Evolutionary conservation across 1,140 invertebrate species (phyloP), one percentile per base, ranked within the genome.

Genomic region (Vanessa tameamea): DNA sequence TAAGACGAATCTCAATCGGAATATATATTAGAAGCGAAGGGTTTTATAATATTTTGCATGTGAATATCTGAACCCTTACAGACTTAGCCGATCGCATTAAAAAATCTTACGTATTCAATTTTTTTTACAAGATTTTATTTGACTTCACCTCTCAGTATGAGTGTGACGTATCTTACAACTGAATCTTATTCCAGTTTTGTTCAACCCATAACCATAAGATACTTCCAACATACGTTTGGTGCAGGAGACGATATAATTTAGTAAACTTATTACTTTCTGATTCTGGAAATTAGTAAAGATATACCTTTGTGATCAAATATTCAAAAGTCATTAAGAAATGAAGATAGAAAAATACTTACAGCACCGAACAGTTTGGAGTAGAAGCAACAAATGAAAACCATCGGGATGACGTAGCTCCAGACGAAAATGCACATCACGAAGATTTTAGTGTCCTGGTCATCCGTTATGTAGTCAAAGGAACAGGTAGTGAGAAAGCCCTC

Each of bases 401-500:
- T 94, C 0, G 96, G 96, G 13, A 96, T 94, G 65, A 82, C 91
- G 85, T 96, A 97, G 69, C 95, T 94, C 94, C 95, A 96, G 3
- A 94, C 81, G 81, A 96, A 96, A 74, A 96, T 96, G 53, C 92
- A 90, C 0, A 90, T 94, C 0, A 96, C 95, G 83, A 96, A 97
- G 1, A 95, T 93, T 71, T 94, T 94, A 1, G 95, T 96, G 57
- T 95, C 95, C 59, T 94, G 92, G 81, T 96, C 95, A 1, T 96
- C 95, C 9, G 95, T 95, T 53, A 97, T 90, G 82, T 95, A 97
- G 82, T 97, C 96, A 75, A 96, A 96, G 11, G 94, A 95, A 83
- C 96, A 97, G 1, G 95, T 96, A 2, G 96, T 97, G 48, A 97
- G 92, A 83, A 95, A 96, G 13, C 96, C 96, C 94, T 97, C 96